These are phyloP conservation scores for Galago senegalensis DNA, from an alignment of 2,797 vertebrate species.

Conservation along the genomic window DNA sequence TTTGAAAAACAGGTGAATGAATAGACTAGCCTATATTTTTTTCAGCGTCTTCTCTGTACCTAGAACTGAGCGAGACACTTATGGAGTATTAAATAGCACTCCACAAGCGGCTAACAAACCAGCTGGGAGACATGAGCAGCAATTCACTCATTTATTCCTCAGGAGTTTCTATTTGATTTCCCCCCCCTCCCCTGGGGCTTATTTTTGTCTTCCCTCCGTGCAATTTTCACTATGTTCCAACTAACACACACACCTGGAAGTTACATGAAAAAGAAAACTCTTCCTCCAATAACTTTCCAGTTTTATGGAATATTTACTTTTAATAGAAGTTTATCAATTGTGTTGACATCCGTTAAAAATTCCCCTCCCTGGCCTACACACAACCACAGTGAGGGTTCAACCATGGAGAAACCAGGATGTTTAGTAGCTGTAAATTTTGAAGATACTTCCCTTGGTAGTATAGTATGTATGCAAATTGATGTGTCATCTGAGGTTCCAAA, in stretches of 20 bases:
- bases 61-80: background rate
- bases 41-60: background rate
- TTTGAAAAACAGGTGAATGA: background rate
- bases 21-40: background rate
- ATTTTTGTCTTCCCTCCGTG: slow-evolving; percentile 23
- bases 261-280: background rate
- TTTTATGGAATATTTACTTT: slow-evolving; percentile 56
- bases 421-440: background rate
- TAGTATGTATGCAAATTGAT: background rate
- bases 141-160: slow-evolving; percentile 49
- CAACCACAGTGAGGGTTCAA: background rate
- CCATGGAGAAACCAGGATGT: background rate
- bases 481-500: slow-evolving; percentile 48
- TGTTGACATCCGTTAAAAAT: slow-evolving; percentile 49
- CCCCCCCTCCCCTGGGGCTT: background rate
- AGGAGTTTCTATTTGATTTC: background rate
- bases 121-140: slow-evolving; percentile 4
- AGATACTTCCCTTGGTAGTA: background rate
- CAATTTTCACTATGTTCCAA: slow-evolving; percentile 59
- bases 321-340: slow-evolving; percentile 11
- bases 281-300: background rate
- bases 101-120: background rate
- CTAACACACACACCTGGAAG: slow-evolving; percentile 46
- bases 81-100: background rate
- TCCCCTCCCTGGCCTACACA: background rate